Evolutionary conservation across 1,140 invertebrate species (phyloP).

Genomic region (Megathymus violae): DNA sequence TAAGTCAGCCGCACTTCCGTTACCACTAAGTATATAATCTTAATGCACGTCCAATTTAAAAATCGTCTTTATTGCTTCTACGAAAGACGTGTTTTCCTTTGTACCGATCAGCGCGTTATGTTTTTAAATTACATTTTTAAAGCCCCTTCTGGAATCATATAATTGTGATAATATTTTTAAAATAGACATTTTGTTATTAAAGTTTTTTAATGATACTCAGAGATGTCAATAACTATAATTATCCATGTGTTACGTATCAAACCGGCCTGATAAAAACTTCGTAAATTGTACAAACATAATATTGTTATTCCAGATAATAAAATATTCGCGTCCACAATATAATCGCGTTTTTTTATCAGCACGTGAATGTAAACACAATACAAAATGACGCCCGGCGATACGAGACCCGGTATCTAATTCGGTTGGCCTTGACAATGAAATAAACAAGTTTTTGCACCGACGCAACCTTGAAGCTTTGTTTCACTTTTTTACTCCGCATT

Average conservation of each 20-base stretch:
- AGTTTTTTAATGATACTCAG: not conserved
- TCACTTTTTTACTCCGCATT: constrained; percentile 51
- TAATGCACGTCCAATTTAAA: constrained; percentile 2
- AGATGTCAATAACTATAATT: no score
- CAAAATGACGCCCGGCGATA: constrained; percentile 73
- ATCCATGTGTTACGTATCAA: not conserved
- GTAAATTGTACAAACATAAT: constrained; percentile 27
- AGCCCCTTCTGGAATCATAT: not conserved
- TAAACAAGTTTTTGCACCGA: constrained; percentile 66
- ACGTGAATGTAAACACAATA: constrained; percentile 71
- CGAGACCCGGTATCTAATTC: constrained; percentile 78
- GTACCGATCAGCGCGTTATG: not conserved
- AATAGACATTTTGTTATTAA: not conserved
- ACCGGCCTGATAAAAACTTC: constrained; percentile 14
- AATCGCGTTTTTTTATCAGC: constrained; percentile 63
- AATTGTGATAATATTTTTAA: not conserved
- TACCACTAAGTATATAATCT: constrained; percentile 14
- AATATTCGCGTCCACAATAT: constrained; percentile 48
- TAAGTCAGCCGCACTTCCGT: constrained; percentile 67
- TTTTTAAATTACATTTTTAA: not conserved
- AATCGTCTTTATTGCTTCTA: constrained; percentile 6
- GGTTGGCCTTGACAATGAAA: constrained; percentile 81
- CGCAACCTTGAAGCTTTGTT: constrained; percentile 62
- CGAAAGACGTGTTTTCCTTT: constrained; percentile 2
- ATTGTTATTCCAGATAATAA: constrained; percentile 28